These are phyloP conservation scores for Glyphotaelius pellucidus DNA, from an alignment of 2,888 invertebrate genomes.

Conservation along the genomic window DNA sequence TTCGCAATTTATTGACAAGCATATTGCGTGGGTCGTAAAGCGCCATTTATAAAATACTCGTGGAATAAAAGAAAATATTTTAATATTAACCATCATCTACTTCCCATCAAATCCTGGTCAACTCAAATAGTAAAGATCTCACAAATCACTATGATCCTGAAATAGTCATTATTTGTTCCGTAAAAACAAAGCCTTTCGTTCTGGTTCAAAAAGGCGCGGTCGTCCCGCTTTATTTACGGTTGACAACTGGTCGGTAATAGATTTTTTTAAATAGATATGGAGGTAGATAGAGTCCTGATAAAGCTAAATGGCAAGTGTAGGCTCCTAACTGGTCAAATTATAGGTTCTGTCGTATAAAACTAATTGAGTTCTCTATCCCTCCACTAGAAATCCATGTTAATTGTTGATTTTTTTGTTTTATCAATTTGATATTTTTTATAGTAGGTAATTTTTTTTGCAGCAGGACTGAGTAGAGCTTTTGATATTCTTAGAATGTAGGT, in stretches of 20 bases:
- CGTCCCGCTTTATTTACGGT: constrained; percentile 37
- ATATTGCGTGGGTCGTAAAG: too few species aligned
- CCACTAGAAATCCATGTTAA: not conserved
- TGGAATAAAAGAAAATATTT: not conserved
- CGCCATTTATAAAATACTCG: too few species aligned
- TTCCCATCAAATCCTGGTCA: not conserved
- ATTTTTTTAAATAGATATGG: constrained; percentile 16
- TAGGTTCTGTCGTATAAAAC: not conserved
- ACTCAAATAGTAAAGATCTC: constrained; percentile 10
- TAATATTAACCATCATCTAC: not conserved
- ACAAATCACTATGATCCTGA: constrained; percentile 51
- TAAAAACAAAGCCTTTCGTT: constrained; percentile 57
- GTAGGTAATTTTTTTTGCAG: too few species aligned
- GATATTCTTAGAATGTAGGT: too few species aligned
- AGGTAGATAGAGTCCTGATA: constrained; percentile 33
- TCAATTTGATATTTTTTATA: too few species aligned
- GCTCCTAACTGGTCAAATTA: not conserved
- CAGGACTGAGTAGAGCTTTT: too few species aligned
- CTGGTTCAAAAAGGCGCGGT: constrained; percentile 12
- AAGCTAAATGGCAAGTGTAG: not conserved
- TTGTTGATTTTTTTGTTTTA: too few species aligned
- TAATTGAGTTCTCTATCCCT: not conserved
- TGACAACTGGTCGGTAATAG: not conserved
- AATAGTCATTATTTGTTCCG: constrained; percentile 65
- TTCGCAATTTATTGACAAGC: too few species aligned